A percentile compares a stretch with the other conserved stretches of the same genome.
These are phyloP conservation scores for Helicoverpa assulta DNA, from an alignment of 2,888 invertebrate species.

Conservation along the genomic window DNA sequence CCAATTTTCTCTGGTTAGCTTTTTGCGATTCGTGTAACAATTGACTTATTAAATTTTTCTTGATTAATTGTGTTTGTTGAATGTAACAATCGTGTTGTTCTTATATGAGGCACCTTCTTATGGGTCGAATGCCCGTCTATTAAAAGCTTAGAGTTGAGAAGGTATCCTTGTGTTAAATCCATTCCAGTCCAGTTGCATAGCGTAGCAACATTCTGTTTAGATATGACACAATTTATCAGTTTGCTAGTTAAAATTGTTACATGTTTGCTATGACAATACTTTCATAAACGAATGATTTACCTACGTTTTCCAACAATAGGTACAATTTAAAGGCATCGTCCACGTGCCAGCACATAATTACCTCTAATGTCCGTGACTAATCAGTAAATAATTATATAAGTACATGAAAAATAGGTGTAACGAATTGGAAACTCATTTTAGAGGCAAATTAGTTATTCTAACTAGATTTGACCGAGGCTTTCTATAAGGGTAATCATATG, in stretches of 20 bases:
- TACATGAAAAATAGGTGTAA: background rate
- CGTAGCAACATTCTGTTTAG: no score
- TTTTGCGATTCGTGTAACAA: conserved; percentile 29
- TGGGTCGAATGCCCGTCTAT: background rate
- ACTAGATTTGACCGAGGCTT: background rate
- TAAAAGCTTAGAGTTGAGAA: background rate
- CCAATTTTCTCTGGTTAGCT: conserved; percentile 28
- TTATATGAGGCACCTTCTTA: background rate
- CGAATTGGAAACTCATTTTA: background rate
- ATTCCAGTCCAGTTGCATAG: background rate
- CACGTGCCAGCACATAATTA: conserved; percentile 4
- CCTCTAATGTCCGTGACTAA: conserved; percentile 18
- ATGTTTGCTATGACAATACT: background rate
- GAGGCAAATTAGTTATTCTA: background rate
- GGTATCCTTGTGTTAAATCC: background rate
- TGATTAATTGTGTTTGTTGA: conserved; percentile 6
- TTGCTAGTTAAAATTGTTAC: background rate
- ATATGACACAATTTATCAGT: background rate
- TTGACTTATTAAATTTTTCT: conserved; percentile 23
- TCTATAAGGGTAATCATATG: conserved; percentile 1
- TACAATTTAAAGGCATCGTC: background rate
- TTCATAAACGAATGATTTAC: no score
- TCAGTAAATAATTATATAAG: conserved; percentile 7
- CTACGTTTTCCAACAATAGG: background rate
- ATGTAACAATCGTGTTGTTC: conserved; percentile 5